Conservation (phyloP, 2,888 invertebrate species). For the Amphiduros pacificus region DNA sequence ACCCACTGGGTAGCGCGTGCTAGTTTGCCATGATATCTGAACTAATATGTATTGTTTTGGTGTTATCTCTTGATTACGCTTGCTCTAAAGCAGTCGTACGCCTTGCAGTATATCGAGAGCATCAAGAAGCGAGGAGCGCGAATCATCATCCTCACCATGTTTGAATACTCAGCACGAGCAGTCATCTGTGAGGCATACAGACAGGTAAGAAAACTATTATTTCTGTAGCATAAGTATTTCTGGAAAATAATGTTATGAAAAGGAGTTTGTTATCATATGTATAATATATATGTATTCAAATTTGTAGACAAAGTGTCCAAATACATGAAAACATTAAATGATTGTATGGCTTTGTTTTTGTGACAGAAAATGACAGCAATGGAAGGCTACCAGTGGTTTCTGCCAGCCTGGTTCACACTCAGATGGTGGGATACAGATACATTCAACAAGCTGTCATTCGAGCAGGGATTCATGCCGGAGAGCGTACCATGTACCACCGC, state of each 20-base stretch:
- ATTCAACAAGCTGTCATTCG: slow-evolving; percentile 37
- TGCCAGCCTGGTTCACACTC: slow-evolving; percentile 70
- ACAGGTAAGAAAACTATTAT: slow-evolving; percentile 56
- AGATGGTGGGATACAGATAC: slow-evolving; percentile 63
- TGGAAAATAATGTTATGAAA: no score
- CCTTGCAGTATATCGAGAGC: slow-evolving; percentile 28
- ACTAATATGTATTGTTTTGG: no score
- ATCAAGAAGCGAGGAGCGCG: slow-evolving; percentile 66
- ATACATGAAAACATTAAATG: no score
- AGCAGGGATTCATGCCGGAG: slow-evolving; percentile 27
- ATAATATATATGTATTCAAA: no score
- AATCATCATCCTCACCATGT: slow-evolving; percentile 80
- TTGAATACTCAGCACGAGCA: slow-evolving; percentile 68
- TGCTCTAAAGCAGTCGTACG: no score
- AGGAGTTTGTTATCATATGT: no score
- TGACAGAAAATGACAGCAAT: slow-evolving; percentile 59
- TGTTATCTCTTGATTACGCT: no score
- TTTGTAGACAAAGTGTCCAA: no score
- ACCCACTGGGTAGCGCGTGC: no score
- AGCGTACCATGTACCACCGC: slow-evolving; percentile 68
- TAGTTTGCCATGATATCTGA: no score
- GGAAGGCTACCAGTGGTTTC: slow-evolving; percentile 82
- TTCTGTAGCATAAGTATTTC: no score
- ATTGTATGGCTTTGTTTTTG: no score
- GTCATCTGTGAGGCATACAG: slow-evolving; percentile 82